A percentile compares a stretch with the other conserved stretches of the same genome.
These are phyloP conservation scores for Cranoglanis bouderius DNA, from an alignment of 2,113 vertebrate species.

Conservation along the genomic window DNA sequence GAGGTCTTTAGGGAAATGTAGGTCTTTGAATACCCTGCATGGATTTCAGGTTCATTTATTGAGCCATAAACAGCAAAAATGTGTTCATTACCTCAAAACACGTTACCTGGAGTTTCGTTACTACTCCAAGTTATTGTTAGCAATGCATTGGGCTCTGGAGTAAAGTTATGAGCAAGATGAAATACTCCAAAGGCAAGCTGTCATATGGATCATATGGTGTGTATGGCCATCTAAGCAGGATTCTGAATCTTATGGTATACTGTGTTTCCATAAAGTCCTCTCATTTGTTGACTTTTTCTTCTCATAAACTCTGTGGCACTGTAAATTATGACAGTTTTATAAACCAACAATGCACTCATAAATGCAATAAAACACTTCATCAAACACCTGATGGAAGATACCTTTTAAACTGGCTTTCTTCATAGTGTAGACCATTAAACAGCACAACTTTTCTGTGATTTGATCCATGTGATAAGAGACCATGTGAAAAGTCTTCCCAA, in stretches of 20 bases:
- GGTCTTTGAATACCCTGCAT: not conserved
- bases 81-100: not conserved
- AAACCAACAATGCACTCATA: constrained; percentile 27
- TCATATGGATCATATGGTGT: constrained; percentile 2
- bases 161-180: constrained; percentile 1
- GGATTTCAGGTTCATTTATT: not conserved
- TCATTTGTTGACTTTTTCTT: constrained; percentile 30
- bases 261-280: constrained; percentile 19
- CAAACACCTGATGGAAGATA: constrained; percentile 20
- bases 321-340: constrained; percentile 33
- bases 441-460: not conserved
- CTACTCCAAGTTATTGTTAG: not conserved
- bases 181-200: not conserved
- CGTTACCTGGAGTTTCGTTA: not conserved
- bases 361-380: constrained; percentile 24
- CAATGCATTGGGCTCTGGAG: not conserved
- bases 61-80: not conserved
- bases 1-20: not conserved
- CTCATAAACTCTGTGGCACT: constrained; percentile 10
- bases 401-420: constrained; percentile 27
- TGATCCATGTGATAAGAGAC: constrained; percentile 27
- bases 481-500: not conserved
- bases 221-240: not conserved
- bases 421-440: constrained; percentile 32
- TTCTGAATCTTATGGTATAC: constrained; percentile 14